A percentile compares a stretch with the other conserved stretches of the same genome.
Conservation (phyloP, 2,888 invertebrate species). For the Thereva nobilitata region DNA sequence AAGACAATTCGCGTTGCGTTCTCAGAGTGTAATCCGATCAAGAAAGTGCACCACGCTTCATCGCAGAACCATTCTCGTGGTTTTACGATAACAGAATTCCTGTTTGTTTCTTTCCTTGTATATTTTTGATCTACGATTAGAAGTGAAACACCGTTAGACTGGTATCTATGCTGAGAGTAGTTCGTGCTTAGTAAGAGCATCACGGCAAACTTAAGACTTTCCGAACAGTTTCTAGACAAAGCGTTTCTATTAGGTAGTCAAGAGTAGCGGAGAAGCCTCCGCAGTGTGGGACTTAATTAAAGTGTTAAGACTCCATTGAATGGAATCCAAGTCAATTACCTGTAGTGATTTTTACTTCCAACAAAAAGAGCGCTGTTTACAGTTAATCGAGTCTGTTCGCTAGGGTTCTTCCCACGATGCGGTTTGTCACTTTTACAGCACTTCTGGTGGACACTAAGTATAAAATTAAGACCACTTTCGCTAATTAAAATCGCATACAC, state of each 20-base stretch:
- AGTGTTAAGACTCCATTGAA: constrained; percentile 21
- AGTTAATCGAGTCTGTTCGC: constrained; percentile 24
- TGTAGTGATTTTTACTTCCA: constrained; percentile 26
- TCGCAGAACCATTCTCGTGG: constrained; percentile 19
- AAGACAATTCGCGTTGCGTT: too few species aligned
- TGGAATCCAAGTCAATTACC: constrained; percentile 26
- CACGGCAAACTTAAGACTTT: too few species aligned
- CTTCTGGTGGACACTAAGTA: neutral
- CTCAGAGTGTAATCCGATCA: neutral
- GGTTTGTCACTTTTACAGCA: constrained; percentile 2
- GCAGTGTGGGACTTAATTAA: constrained; percentile 31
- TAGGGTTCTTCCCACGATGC: neutral
- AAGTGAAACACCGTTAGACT: constrained; percentile 30
- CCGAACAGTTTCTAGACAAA: too few species aligned
- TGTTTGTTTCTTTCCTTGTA: constrained; percentile 12
- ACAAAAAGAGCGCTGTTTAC: constrained; percentile 13
- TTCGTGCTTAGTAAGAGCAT: neutral
- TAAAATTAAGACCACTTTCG: constrained; percentile 1
- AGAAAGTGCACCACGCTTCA: constrained; percentile 10
- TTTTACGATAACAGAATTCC: constrained; percentile 31
- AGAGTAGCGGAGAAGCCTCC: neutral
- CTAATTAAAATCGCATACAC: constrained; percentile 19
- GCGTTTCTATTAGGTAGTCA: too few species aligned
- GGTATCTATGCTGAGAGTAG: constrained; percentile 22
- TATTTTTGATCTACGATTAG: constrained; percentile 34